Percentiles rank a stretch among this genome's conserved stretches.
phyloP scores from a whole-genome alignment of 2,888 invertebrate species.

The Eustalomyia histrio region DNA sequence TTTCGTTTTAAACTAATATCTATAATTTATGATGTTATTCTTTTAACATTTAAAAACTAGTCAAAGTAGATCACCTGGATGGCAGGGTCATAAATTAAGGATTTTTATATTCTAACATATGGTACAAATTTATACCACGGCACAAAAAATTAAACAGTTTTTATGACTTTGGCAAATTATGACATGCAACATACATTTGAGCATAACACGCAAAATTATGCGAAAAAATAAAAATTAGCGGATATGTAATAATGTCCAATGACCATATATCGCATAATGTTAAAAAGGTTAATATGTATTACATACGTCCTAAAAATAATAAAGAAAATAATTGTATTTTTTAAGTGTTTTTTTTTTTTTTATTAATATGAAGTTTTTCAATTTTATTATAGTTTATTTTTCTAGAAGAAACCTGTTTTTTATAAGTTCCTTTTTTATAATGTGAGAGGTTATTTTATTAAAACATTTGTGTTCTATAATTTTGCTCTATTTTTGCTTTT shows the following conservation, averaged over 20 bases:
- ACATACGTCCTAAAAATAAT: neutral
- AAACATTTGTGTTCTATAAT: slow-evolving; percentile 36
- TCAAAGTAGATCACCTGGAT: slow-evolving; percentile 55
- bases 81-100: slow-evolving; percentile 46
- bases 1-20: slow-evolving; percentile 48
- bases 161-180: slow-evolving; percentile 40
- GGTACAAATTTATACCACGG: neutral
- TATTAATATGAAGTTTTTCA: neutral
- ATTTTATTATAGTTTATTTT: neutral
- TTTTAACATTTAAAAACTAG: slow-evolving; percentile 18
- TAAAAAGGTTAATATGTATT: neutral
- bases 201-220: neutral
- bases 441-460: slow-evolving; percentile 49
- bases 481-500: slow-evolving; percentile 36
- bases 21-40: slow-evolving; percentile 51
- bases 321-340: neutral
- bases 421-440: neutral
- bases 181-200: slow-evolving; percentile 17
- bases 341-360: neutral
- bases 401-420: slow-evolving; percentile 51
- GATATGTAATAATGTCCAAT: slow-evolving; percentile 16
- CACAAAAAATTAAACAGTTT: slow-evolving; percentile 5
- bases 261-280: neutral
- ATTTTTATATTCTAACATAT: slow-evolving; percentile 37
- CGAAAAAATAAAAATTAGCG: neutral